Evolutionary conservation across 2,113 vertebrate genomes (phyloP).

Genomic region (Butastur rufipennis): DNA sequence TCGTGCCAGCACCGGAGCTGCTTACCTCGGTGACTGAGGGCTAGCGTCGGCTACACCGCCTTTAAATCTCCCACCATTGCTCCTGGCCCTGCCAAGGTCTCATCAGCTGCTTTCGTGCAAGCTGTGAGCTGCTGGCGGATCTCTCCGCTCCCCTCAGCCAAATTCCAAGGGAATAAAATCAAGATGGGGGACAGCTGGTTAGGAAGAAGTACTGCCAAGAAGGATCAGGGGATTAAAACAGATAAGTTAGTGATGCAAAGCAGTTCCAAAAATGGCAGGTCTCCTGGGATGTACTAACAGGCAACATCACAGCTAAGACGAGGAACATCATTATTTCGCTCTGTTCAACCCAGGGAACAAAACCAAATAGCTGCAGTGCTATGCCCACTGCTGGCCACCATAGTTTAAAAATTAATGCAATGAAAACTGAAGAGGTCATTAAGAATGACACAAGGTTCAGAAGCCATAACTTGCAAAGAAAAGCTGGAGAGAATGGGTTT

Average conservation of each 20-base stretch:
- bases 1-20: not conserved
- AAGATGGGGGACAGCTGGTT: not conserved
- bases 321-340: not conserved
- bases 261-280: not conserved
- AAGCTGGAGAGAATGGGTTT: not conserved
- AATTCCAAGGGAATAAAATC: not conserved
- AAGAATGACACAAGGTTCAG: not conserved
- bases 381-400: not conserved
- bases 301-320: fast-evolving
- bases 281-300: not conserved
- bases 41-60: fast-evolving
- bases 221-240: not conserved
- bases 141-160: not conserved
- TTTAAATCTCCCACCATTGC: not conserved
- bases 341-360: not conserved
- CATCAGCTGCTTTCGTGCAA: fast-evolving
- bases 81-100: not conserved
- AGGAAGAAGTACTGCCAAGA: not conserved
- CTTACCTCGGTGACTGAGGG: not conserved
- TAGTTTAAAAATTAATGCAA: not conserved
- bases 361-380: not conserved
- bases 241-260: not conserved
- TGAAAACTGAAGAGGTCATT: not conserved
- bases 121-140: fast-evolving
- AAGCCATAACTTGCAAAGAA: not conserved